These are phyloP conservation scores for Amiota minor DNA, from an alignment of 2,888 invertebrate species.

Conservation along the genomic window DNA sequence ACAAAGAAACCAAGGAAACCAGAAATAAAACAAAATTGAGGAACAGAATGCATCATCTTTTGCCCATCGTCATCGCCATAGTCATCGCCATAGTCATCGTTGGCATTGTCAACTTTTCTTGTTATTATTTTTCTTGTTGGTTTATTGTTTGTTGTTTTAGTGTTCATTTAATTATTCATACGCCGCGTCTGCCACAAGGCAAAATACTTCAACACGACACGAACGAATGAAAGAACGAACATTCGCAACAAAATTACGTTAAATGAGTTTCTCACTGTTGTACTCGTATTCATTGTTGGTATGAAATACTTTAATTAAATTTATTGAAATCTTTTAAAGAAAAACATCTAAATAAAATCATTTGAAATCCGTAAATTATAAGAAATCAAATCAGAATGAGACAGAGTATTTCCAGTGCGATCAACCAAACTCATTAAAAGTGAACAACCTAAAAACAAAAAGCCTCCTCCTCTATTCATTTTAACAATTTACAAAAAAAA, in stretches of 20 bases:
- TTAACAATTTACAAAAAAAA: too few relatives aligned
- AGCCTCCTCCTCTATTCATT: too few relatives aligned
- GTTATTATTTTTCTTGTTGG: not conserved
- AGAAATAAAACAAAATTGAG: not conserved
- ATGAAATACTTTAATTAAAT: not conserved
- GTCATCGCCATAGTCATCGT: too few relatives aligned
- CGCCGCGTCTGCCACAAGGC: conserved; percentile 59
- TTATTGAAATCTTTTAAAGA: not conserved
- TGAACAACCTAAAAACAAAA: not conserved
- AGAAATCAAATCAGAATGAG: too few relatives aligned
- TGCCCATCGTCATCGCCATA: conserved; percentile 49
- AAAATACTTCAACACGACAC: conserved; percentile 48
- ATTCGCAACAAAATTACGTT: conserved; percentile 29
- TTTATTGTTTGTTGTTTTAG: conserved; percentile 8
- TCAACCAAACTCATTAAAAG: not conserved
- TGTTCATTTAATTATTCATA: conserved; percentile 63
- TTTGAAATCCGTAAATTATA: too few relatives aligned
- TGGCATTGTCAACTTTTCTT: conserved; percentile 58
- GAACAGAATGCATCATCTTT: conserved; percentile 54
- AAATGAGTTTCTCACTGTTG: not conserved
- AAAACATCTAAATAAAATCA: too few relatives aligned
- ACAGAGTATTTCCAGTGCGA: too few relatives aligned
- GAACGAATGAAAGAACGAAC: conserved; percentile 24
- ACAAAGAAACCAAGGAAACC: conserved; percentile 36
- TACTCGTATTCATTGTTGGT: not conserved